Evolutionary conservation across 2,888 invertebrate genomes (phyloP), one percentile per base, ranked within the genome.

Genomic region (Piscicola geometra): DNA sequence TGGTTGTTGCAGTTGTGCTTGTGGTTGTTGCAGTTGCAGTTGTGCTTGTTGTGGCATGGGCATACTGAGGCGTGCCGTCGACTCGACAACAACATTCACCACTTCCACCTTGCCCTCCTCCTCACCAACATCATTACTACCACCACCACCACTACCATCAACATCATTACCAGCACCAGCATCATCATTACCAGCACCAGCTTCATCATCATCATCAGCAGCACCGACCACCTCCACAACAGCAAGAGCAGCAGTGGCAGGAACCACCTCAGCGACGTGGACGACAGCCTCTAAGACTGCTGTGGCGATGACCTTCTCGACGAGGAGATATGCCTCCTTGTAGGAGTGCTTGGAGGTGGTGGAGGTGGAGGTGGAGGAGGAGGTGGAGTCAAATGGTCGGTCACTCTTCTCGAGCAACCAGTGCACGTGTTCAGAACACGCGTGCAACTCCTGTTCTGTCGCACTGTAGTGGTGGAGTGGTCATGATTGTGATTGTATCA

Each of bases 361-460:
- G 9, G 50, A n/a, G n/a, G 50, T 21, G 50, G 50, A 21, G 9
- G 50, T 9, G 9, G 50, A 15, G 9, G 50, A 15, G 50, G 21
- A 15, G 60, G 25, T 56, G 25, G 60, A 56, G 60, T 56, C 25
- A 32, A 73, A 52, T 21, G 60, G 1, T 35, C 33, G 47, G 2
- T 73, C 73, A 0, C 35, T 60, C 36, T 64, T 73, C 36, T 73
- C 73, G 18, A 73, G 41, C n/a, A 33, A n/a, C 25, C 15, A 28
- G 25, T 30, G n/a, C 18, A 64, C 1, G 36, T 73, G 73, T 52
- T 73, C 73, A 1, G 73, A 52, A n/a, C n/a, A n/a, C n/a, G n/a
- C n/a, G n/a, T n/a, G n/a, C n/a, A n/a, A n/a, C n/a, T n/a, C n/a
- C n/a, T n/a, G n/a, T n/a, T n/a, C n/a, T n/a, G n/a, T n/a, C n/a